phyloP scores from a whole-genome alignment of 1,140 invertebrate genomes.

The Drosophila guanche region DNA sequence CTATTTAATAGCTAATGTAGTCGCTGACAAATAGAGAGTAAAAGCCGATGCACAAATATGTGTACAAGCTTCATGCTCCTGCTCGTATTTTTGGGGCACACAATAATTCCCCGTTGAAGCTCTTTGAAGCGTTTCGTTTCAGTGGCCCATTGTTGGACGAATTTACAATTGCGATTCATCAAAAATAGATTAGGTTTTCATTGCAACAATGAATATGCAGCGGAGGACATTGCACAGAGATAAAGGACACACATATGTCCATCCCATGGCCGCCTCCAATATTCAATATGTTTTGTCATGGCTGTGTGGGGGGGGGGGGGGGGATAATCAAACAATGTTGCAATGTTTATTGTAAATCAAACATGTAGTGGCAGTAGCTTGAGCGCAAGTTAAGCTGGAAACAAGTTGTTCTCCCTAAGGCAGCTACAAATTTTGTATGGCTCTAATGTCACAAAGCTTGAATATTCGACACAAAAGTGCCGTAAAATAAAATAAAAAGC shows the following conservation, averaged over 20 bases:
- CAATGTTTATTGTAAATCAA: constrained; percentile 52
- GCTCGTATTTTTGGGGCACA: constrained; percentile 24
- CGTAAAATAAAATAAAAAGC: constrained; percentile 39
- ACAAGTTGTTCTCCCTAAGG: constrained; percentile 4
- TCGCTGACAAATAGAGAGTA: neutral
- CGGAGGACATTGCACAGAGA: constrained; percentile 23
- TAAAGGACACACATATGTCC: constrained; percentile 4
- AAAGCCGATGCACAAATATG: constrained; percentile 9
- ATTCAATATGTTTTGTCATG: constrained; percentile 36
- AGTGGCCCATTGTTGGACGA: constrained; percentile 49
- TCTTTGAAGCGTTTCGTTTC: constrained; percentile 39
- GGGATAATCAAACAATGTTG: constrained; percentile 52
- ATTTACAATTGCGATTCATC: constrained; percentile 74
- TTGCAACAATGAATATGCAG: constrained; percentile 51
- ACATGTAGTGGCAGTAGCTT: constrained; percentile 11
- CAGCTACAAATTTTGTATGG: constrained; percentile 33
- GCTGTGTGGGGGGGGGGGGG: constrained; percentile 23
- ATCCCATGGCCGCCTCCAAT: constrained; percentile 18
- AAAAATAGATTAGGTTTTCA: constrained; percentile 76
- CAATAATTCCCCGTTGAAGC: constrained; percentile 36
- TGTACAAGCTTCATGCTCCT: no score
- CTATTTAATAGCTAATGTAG: neutral
- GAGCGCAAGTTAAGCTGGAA: neutral
- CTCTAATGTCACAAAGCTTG: constrained; percentile 5
- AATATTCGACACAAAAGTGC: constrained; percentile 24